phyloP scores from a whole-genome alignment of 2,888 invertebrate genomes.

The Macropis europaea region DNA sequence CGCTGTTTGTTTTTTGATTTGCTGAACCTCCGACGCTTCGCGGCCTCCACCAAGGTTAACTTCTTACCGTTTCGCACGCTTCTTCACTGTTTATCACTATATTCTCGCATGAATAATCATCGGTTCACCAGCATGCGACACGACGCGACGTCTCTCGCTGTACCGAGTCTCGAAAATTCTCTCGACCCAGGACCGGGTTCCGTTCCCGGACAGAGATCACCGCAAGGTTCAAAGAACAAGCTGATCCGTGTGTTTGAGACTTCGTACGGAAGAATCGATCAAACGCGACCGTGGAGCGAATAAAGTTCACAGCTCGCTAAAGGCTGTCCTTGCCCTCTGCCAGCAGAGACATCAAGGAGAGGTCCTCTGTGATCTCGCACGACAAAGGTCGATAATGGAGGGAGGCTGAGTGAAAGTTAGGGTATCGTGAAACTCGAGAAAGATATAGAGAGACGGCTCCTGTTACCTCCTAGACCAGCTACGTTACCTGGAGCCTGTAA shows the following conservation, averaged over 20 bases:
- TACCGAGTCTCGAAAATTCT: background rate
- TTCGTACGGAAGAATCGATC: slow-evolving; percentile 56
- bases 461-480: slow-evolving; percentile 17
- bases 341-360: slow-evolving; percentile 53
- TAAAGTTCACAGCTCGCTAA: slow-evolving; percentile 44
- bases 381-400: slow-evolving; percentile 47
- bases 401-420: slow-evolving; percentile 15
- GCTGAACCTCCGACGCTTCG: background rate
- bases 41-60: too few species aligned
- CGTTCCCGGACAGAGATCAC: slow-evolving; percentile 42
- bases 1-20: slow-evolving; percentile 20
- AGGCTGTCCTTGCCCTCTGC: slow-evolving; percentile 41
- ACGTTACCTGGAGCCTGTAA: slow-evolving; percentile 18
- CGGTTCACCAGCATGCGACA: background rate
- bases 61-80: background rate
- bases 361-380: slow-evolving; percentile 56
- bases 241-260: slow-evolving; percentile 41
- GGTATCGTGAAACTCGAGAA: slow-evolving; percentile 34
- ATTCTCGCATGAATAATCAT: background rate
- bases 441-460: slow-evolving; percentile 3
- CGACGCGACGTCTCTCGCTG: background rate
- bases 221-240: slow-evolving; percentile 48
- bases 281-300: slow-evolving; percentile 47
- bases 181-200: slow-evolving; percentile 18
- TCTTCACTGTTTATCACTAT: background rate